A percentile compares a stretch with the other conserved stretches of the same genome.
Evolutionary conservation across 1,140 invertebrate species (phyloP).

Genomic region (Ceratina calcarata): DNA sequence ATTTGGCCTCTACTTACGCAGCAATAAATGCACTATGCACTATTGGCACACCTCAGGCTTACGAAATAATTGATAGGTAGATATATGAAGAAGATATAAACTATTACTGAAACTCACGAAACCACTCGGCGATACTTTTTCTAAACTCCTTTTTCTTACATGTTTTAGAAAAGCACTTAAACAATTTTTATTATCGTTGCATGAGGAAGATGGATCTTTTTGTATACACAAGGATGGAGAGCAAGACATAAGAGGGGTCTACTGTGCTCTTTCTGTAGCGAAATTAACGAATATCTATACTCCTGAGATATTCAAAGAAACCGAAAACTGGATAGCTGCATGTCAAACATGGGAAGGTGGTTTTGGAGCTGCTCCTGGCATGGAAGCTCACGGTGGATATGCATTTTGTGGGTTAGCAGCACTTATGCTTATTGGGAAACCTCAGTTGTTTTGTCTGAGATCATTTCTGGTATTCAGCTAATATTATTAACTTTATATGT

Average conservation of each 20-base stretch:
- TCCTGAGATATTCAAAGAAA: constrained; percentile 90
- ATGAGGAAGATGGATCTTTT: constrained; percentile 93
- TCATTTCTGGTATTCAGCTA: constrained; percentile 84
- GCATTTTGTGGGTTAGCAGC: constrained; percentile 97
- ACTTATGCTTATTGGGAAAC: constrained; percentile 90
- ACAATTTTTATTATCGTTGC: constrained; percentile 89
- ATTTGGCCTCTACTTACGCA: constrained; percentile 98
- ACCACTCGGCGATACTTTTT: too few relatives aligned
- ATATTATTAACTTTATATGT: background rate
- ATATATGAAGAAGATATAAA: background rate
- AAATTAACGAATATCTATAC: constrained; percentile 91
- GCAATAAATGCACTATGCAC: constrained; percentile 95
- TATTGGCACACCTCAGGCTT: constrained; percentile 93
- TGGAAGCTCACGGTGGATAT: constrained; percentile 99
- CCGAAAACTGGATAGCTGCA: constrained; percentile 93
- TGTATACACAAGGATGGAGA: constrained; percentile 96
- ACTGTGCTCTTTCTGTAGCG: constrained; percentile 96
- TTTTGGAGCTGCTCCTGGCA: constrained; percentile 95
- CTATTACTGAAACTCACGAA: background rate
- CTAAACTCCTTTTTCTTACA: background rate
- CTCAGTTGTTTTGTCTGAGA: constrained; percentile 89
- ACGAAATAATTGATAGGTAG: constrained; percentile 91
- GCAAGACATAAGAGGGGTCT: constrained; percentile 95
- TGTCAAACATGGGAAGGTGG: constrained; percentile 99
- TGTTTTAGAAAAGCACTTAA: constrained; percentile 84